Evolutionary conservation across 2,888 invertebrate genomes (phyloP), one percentile per base, ranked within the genome.

Genomic region (Noctua pronuba): DNA sequence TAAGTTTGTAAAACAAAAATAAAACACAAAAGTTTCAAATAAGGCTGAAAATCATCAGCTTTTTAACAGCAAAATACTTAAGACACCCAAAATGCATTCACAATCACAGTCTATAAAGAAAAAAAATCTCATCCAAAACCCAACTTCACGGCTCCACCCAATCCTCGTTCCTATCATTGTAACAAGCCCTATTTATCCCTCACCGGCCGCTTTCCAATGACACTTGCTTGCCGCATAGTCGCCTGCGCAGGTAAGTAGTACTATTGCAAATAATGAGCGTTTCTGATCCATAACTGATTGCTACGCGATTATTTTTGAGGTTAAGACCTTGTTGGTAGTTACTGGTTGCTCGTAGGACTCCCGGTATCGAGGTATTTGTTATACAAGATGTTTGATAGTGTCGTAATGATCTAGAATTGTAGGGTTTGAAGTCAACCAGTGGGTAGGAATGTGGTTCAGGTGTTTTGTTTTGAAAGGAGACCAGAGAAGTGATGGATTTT

Each of bases 181-280:
- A 87, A 80, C 88, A 75, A 83, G 89, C 77, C 86, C 86, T 88
- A 84, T 86, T 88, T 89, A 88, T 87, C 79, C 85, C 80, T 80
- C 84, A 75, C 73, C 68, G 10, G 81, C 83, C 80, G 84, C 93
- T 93, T 93, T 93, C 93, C 88, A 92, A 88, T 89, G 91, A 89
- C 92, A 92, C 91, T 90, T 89, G 89, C 84, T 31, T 35, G 62
- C 82, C 81, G 90, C 88, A 88, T 85, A 86, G 86, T 88, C 85
- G 86, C 77, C 65, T 52, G 85, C 82, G 82, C 82, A 69, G 68
- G 68, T 85, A 85, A 82, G 71, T 90, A 89, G 75, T 90, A 88
- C 87, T 86, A 83, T 88, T 87, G 86, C 88, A 77, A 85, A 89
- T 88, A 88, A 89, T 88, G 88, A 88, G 89, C 82, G 75, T 76